phyloP scores from a whole-genome alignment of 2,888 invertebrate species.

The Hetaerina titia region DNA sequence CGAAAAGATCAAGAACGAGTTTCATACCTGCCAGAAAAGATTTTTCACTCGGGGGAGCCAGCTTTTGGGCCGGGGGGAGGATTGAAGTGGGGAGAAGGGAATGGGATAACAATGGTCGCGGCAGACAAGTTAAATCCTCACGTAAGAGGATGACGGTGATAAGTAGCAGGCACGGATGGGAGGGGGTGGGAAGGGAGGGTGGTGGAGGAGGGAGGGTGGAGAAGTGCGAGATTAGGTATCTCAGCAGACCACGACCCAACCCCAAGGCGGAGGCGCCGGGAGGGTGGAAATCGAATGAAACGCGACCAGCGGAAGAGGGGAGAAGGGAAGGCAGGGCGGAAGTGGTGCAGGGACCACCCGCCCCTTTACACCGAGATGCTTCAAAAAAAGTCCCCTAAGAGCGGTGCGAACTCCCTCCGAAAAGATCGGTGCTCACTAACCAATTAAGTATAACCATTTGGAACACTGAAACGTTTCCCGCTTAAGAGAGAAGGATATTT shows the following conservation, averaged over 20 bases:
- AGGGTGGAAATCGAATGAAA: background rate
- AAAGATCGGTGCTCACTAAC: too few species aligned
- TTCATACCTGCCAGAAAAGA: slow-evolving; percentile 14
- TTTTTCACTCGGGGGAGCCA: background rate
- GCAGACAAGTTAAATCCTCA: slow-evolving; percentile 23
- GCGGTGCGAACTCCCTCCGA: too few species aligned
- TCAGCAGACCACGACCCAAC: background rate
- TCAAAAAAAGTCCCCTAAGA: too few species aligned
- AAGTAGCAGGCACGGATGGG: background rate
- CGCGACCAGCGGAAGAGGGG: background rate
- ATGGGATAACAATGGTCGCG: background rate
- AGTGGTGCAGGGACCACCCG: background rate
- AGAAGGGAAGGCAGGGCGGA: background rate
- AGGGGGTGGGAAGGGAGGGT: background rate
- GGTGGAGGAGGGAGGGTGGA: background rate
- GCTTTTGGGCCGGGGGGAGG: background rate
- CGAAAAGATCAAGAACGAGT: slow-evolving; percentile 16
- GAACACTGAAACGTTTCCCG: too few species aligned
- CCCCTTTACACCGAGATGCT: background rate
- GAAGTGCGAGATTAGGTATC: background rate
- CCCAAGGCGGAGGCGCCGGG: background rate
- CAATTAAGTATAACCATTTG: too few species aligned
- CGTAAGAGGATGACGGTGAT: slow-evolving; percentile 26
- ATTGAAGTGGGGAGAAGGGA: too few species aligned
- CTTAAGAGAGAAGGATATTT: too few species aligned